Base-by-base conservation (phyloP, 1,140 invertebrate genomes). In the Drosophila mojavensis region DNA sequence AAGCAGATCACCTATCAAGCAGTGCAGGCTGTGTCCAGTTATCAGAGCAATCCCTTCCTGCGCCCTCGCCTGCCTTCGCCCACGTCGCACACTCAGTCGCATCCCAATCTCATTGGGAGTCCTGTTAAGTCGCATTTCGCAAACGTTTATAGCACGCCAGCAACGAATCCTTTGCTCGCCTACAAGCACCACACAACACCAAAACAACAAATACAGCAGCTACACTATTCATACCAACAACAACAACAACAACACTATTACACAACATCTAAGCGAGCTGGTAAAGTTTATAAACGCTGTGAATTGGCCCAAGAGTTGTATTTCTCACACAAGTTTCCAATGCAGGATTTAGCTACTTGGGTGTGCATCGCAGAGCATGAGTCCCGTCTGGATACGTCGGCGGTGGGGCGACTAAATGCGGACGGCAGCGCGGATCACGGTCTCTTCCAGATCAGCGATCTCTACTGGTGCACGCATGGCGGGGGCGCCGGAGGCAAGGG, bases 281-380 rank as follows among this genome's bases (percentile, higher is more conserved):
- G 93, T 76, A 95, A 94, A 91, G 92, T 96, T 54, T 96, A 94
- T 92, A 93, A 94, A 50, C 93, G 94, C 43, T 96, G 96, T 88
- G 95, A 96, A 83, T 91, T 96, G 60, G 95, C 95, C 41, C 92
- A 93, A 68, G 95, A 96, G 81, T 92, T 96, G 41, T 81, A 85
- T 50, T 91, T 93, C 28, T 92, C 93, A 64, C 93, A 94, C 91
- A 95, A 54, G 63, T 88, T 88, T 88, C 84, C 84, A 53, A 88
- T 88, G 80, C 84, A 88, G 84, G 84, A 88, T 65, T 61, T 88
- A 75, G 84, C 84, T 55, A 95, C 94, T 41, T 96, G 96, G 96
- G 94, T 97, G 43, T 97, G 96, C 93, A 95, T 97, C 75, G 95
- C 95, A 3, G 93, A 94, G 77, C 94, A 96, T 93, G 96, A 97